These are phyloP conservation scores for Vireo griseus DNA, from an alignment of 2,797 vertebrate species.

Conservation along the genomic window DNA sequence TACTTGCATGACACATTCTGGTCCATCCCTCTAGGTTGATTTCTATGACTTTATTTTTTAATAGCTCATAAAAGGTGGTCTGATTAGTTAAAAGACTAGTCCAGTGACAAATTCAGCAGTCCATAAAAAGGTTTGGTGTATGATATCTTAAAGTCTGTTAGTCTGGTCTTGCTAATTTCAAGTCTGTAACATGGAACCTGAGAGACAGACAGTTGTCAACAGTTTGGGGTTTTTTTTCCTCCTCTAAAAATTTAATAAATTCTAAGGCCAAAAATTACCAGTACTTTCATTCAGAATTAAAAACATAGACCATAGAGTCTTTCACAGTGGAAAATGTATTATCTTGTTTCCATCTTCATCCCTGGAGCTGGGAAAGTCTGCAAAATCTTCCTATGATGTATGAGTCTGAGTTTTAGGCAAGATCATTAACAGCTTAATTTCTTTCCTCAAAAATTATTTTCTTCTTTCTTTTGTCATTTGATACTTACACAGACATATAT, in stretches of 20 bases:
- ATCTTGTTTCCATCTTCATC: neutral
- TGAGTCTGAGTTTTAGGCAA: neutral
- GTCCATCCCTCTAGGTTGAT: neutral
- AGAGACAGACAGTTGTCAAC: neutral
- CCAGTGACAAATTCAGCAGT: neutral
- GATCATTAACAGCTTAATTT: neutral
- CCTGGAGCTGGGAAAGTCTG: neutral
- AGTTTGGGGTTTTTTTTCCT: accelerated
- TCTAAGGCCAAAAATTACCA: neutral
- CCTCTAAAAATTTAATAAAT: neutral
- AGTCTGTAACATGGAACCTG: neutral
- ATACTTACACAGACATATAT: neutral
- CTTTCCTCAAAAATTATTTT: neutral
- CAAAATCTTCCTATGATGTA: neutral
- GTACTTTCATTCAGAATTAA: neutral
- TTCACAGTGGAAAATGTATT: neutral
- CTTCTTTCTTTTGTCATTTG: neutral
- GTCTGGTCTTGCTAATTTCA: neutral
- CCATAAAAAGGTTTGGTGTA: neutral
- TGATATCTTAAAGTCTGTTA: neutral
- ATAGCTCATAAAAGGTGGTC: neutral
- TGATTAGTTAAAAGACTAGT: neutral
- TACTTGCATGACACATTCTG: neutral
- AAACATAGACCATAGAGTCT: neutral
- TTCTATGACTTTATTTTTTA: neutral